Evolutionary conservation across 2,888 invertebrate species (phyloP), one percentile per base, ranked within the genome.

Genomic region (Aphelenchoides bicaudatus): DNA sequence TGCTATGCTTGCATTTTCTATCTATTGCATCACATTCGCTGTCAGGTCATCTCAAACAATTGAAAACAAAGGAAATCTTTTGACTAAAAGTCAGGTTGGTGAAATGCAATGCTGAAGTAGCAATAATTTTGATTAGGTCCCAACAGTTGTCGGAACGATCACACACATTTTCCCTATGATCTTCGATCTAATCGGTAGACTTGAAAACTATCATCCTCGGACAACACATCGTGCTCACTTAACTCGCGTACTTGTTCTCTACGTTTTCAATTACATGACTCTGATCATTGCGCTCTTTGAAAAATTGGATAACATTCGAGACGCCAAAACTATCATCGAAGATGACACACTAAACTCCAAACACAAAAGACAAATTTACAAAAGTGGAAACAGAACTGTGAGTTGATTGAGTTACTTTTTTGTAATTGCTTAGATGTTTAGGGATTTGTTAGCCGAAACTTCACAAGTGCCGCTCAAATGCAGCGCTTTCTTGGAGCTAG

Each of bases 181-280:
- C 49, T 94, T 96, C 78, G 94, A 96, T 79, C 83, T 89, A 2
- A 79, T 83, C 34, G 79, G 80, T 0, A 83, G 88, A 58, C 84
- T 92, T 66, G 96, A 96, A 80, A 87, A 87, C 74, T 91, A 91
- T 80, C 96, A 96, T 83, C 96, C 96, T 0, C 85, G 94, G 60
- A 90, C 89, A 71, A 90, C 91, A 72, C 81, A 96, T 6, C 84
- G 91, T 48, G 82, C 91, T 69, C 93, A 94, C 80, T 83, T 96
- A 55, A 91, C 88, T 29, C 91, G 94, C 78, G 94, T 96, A 55
- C 90, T 94, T 88, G 85, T 90, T 28, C 83, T 96, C 54, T 92
- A 96, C 83, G 85, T 96, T 62, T 84, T 96, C 61, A 96, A 93
- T 81, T 85, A 96, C 69, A 92, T 92, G 80, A 91, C 93, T 0